Conservation (phyloP, 1,140 invertebrate species). For the Platyscapa corneri region DNA sequence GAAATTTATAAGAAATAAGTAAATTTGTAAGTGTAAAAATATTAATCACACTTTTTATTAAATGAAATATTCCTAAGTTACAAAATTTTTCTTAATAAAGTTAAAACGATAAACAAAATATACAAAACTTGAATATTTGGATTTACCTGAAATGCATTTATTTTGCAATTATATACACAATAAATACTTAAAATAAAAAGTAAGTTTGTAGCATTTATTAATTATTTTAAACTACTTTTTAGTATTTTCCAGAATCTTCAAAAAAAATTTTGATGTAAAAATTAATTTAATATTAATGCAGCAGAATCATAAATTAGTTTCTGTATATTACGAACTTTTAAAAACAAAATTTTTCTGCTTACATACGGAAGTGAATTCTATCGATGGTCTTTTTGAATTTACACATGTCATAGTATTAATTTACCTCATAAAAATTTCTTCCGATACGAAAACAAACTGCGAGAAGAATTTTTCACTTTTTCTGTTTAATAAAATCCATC, state of each 20-base stretch:
- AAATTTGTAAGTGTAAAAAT: no score
- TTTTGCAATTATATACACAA: not conserved
- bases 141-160: not conserved
- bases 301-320: not conserved
- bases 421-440: no score
- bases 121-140: not conserved
- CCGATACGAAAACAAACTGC: no score
- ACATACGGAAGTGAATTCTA: not conserved
- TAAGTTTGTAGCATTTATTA: no score
- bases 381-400: constrained; percentile 36
- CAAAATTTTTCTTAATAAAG: not conserved
- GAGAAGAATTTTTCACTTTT: no score
- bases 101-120: not conserved
- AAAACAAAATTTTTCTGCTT: not conserved
- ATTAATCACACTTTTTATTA: not conserved
- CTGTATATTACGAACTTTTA: not conserved
- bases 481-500: no score
- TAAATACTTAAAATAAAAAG: no score
- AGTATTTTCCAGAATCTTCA: not conserved
- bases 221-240: no score
- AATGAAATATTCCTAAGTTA: not conserved
- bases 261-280: not conserved
- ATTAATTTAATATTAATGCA: not conserved
- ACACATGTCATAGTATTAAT: no score
- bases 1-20: no score